Evolutionary conservation across 2,113 vertebrate species (phyloP).

Genomic region (Syngnathus scovelli): DNA sequence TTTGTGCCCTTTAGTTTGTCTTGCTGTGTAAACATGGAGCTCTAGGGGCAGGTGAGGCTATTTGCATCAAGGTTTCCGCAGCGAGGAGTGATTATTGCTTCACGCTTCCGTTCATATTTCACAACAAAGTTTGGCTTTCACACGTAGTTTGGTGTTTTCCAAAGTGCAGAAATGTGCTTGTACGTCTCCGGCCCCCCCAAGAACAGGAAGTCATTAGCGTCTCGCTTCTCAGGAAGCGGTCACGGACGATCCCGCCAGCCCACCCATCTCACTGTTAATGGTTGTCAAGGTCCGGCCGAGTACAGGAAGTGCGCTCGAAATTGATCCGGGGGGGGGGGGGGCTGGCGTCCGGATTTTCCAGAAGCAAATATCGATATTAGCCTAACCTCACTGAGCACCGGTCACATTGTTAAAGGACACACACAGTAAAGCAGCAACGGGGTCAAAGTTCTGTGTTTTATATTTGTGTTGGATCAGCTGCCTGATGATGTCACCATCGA

Average conservation of each 20-base stretch:
- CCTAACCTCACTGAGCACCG: background rate
- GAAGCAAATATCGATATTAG: background rate
- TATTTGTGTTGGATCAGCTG: background rate
- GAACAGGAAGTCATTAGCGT: conserved; percentile 35
- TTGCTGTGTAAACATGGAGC: too few species aligned
- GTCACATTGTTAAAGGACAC: background rate
- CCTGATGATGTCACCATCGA: background rate
- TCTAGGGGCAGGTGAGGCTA: too few species aligned
- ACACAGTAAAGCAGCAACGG: background rate
- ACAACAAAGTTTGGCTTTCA: too few species aligned
- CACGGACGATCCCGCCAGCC: background rate
- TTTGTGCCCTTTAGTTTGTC: too few species aligned
- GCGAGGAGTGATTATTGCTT: too few species aligned
- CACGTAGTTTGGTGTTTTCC: background rate
- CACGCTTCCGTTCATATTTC: too few species aligned
- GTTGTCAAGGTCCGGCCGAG: conserved; percentile 26
- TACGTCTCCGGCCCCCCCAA: conserved; percentile 11
- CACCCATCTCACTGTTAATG: conserved; percentile 13
- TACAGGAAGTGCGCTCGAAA: background rate
- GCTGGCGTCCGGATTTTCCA: background rate
- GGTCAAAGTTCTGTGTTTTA: background rate
- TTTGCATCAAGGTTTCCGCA: too few species aligned
- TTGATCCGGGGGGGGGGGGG: background rate
- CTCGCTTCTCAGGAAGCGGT: conserved; percentile 35
- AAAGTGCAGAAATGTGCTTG: background rate